Percentiles rank a stretch among this genome's conserved stretches.
Conservation (phyloP, 2,888 invertebrate species). For the Sepiola atlantica region DNA sequence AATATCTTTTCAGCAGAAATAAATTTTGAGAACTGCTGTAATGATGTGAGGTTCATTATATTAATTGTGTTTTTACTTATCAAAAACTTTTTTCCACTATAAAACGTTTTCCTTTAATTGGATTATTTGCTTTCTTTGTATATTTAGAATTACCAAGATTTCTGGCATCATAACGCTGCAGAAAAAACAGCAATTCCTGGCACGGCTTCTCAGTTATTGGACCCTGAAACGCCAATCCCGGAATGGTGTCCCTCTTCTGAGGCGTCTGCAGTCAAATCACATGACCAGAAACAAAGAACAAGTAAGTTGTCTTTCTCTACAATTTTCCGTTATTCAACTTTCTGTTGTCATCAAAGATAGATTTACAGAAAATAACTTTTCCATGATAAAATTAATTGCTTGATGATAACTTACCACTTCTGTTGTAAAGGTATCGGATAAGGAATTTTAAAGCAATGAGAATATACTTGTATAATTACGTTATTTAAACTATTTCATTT, state of each 20-base stretch:
- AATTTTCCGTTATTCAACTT: not conserved
- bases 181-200: slow-evolving; percentile 87
- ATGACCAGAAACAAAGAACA: slow-evolving; percentile 72
- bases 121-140: not conserved
- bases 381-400: not conserved
- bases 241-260: slow-evolving; percentile 94
- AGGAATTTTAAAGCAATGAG: not conserved
- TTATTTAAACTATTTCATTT: not conserved
- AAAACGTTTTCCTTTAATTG: not conserved
- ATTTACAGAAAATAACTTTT: not conserved
- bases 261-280: slow-evolving; percentile 82
- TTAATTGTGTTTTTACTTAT: no score
- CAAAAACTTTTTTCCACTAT: not conserved
- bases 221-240: slow-evolving; percentile 94
- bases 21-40: no score
- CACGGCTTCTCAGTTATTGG: slow-evolving; percentile 95
- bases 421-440: not conserved
- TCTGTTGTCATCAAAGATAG: not conserved
- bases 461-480: not conserved
- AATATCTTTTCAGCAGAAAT: no score
- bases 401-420: not conserved
- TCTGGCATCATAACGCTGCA: slow-evolving; percentile 83
- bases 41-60: no score
- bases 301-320: slow-evolving; percentile 58
- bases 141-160: slow-evolving; percentile 86